phyloP scores from a whole-genome alignment of 2,888 invertebrate species.

The Coecobrya sp. region DNA sequence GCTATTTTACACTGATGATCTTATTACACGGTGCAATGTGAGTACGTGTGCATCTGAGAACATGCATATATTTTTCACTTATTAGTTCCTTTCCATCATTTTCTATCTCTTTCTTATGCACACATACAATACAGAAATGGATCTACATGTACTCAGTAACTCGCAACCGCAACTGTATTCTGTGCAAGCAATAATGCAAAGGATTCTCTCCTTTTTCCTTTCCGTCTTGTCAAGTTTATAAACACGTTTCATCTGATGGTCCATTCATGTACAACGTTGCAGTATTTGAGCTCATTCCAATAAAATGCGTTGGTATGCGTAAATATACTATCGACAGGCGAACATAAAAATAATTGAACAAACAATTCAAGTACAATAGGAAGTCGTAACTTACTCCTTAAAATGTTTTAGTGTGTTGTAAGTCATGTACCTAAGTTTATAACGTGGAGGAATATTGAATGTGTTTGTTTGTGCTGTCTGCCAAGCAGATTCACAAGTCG shows the following conservation, averaged over 20 bases:
- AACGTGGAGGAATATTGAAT: too few species aligned
- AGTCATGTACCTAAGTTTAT: too few species aligned
- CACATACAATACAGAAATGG: background rate
- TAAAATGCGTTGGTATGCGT: background rate
- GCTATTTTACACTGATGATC: background rate
- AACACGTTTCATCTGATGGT: constrained; percentile 73
- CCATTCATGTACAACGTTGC: constrained; percentile 36
- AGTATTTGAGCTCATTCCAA: background rate
- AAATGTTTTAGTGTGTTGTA: too few species aligned
- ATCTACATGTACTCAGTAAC: background rate
- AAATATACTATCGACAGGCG: background rate
- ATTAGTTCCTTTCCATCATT: background rate
- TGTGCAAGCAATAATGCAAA: background rate
- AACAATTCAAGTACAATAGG: constrained; percentile 7
- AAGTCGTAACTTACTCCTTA: background rate
- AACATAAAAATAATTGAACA: background rate
- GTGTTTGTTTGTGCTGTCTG: too few species aligned
- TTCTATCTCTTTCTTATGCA: background rate
- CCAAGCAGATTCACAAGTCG: background rate
- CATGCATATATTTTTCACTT: constrained; percentile 28
- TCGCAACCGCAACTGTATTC: background rate
- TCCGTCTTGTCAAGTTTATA: constrained; percentile 70
- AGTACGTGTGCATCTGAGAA: background rate
- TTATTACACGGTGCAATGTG: constrained; percentile 5
- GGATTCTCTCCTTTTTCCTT: constrained; percentile 3